Evolutionary conservation across 2,888 invertebrate genomes (phyloP).

Genomic region (Venusia cambrica): DNA sequence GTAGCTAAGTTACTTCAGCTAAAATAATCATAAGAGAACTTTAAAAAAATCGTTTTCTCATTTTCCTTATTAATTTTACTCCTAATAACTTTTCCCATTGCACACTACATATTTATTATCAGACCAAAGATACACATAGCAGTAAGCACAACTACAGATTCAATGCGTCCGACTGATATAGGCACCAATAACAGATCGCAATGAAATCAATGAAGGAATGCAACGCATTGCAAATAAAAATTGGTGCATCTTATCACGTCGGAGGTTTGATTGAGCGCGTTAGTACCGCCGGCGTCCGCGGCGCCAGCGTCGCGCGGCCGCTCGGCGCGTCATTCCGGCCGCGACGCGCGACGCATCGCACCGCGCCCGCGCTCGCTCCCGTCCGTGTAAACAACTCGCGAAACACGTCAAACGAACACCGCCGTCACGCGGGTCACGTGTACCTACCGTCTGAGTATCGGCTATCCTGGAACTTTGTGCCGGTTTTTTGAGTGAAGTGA

Average conservation of each 20-base stretch:
- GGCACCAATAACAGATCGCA: neutral
- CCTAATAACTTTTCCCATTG: too few species aligned
- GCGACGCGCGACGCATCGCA: slow-evolving; percentile 68
- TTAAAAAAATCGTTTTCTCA: too few species aligned
- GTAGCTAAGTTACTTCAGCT: too few species aligned
- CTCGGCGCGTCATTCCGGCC: slow-evolving; percentile 73
- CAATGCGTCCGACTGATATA: too few species aligned
- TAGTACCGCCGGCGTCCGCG: slow-evolving; percentile 44
- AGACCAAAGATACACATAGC: neutral
- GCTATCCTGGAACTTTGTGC: slow-evolving; percentile 53
- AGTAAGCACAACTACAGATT: neutral
- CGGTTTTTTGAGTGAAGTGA: slow-evolving; percentile 57
- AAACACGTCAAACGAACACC: slow-evolving; percentile 31
- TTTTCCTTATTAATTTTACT: too few species aligned
- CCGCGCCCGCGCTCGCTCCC: slow-evolving; percentile 48
- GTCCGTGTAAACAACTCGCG: slow-evolving; percentile 44
- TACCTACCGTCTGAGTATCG: slow-evolving; percentile 61
- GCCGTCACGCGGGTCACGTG: slow-evolving; percentile 51
- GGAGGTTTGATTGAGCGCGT: slow-evolving; percentile 60
- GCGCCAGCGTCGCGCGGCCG: slow-evolving; percentile 53
- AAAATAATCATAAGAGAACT: too few species aligned
- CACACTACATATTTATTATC: too few species aligned
- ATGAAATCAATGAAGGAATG: slow-evolving; percentile 30
- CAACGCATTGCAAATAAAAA: slow-evolving; percentile 44
- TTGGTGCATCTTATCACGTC: slow-evolving; percentile 49